Evolutionary conservation across 1,140 invertebrate species (phyloP), one percentile per base, ranked within the genome.

Genomic region (Drosophila repleta): DNA sequence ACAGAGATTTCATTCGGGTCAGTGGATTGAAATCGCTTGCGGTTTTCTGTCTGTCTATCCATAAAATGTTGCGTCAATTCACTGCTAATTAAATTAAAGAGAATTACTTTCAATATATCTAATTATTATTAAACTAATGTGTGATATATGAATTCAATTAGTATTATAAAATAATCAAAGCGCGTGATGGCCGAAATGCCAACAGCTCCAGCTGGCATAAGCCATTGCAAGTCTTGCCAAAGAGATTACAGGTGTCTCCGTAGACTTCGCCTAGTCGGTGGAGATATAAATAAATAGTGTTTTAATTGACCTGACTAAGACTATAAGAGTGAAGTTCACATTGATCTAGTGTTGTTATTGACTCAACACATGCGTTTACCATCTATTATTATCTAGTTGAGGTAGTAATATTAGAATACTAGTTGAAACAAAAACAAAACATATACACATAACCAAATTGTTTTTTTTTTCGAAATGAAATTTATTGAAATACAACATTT

Each of bases 31-130:
- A 43, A 15, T 64, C 51, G 56, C 29, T 64, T 60, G 56, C 29
- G 15, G 26, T 18, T 52, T 52, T 26, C 18, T 24, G 18, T 21
- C 20, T 21, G 20, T 49, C 46, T 43, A 43, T 17, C n/a, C 39
- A 7, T 43, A 6, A 17, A 15, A 5, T 26, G 13, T 5, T 32
- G 20, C 26, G 32, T 45, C 65, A 58, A 57, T 65, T 13, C 15
- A 45, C 21, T 39, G 68, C 43, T 85, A 85, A 84, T 85, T 68
- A 10, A 65, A 71, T 70, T 75, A 81, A 49, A 55, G 37, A 46
- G 20, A 74, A 62, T 51, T 67, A 65, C 29, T 10, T 39, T 15
- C 21, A 32, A 35, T 43, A 46, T 61, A 48, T 51, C 13, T 26
- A 24, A 57, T 57, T 35, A 21, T 17, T 39, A 3, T 29, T 46